Percentiles rank a stretch among this genome's conserved stretches.
Evolutionary conservation across 1,140 invertebrate species (phyloP).

Genomic region (Leptoteleia sp.): DNA sequence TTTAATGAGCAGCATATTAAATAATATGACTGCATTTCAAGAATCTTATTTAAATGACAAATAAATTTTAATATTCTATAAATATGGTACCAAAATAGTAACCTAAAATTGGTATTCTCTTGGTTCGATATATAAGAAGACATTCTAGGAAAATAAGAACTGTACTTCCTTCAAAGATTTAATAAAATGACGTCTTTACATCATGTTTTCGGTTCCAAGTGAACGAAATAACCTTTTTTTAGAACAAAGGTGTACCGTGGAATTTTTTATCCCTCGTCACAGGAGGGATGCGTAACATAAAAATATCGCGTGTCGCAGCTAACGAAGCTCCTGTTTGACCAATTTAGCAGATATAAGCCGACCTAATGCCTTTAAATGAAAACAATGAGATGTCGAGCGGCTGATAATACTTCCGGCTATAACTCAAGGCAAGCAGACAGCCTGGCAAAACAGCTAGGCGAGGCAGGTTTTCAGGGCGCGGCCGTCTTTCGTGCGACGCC

Average conservation of each 20-base stretch:
- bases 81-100: no score
- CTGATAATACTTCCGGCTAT: constrained; percentile 71
- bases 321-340: constrained; percentile 68
- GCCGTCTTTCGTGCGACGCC: constrained; percentile 65
- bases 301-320: constrained; percentile 53
- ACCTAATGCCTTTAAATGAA: constrained; percentile 66
- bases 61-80: no score
- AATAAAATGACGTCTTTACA: background rate
- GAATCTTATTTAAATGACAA: no score
- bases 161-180: background rate
- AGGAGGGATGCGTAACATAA: constrained; percentile 28
- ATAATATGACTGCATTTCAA: no score
- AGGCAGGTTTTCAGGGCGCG: constrained; percentile 66
- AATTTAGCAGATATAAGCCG: constrained; percentile 69
- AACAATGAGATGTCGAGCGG: constrained; percentile 65
- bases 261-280: constrained; percentile 26
- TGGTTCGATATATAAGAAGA: no score
- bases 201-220: background rate
- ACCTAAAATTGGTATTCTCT: no score
- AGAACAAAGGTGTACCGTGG: background rate
- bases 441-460: constrained; percentile 57
- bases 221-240: constrained; percentile 8
- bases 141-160: no score
- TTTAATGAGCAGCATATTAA: no score
- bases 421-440: constrained; percentile 64